These are phyloP conservation scores for Drosophila pachea DNA, from an alignment of 1,140 invertebrate species.

Conservation along the genomic window DNA sequence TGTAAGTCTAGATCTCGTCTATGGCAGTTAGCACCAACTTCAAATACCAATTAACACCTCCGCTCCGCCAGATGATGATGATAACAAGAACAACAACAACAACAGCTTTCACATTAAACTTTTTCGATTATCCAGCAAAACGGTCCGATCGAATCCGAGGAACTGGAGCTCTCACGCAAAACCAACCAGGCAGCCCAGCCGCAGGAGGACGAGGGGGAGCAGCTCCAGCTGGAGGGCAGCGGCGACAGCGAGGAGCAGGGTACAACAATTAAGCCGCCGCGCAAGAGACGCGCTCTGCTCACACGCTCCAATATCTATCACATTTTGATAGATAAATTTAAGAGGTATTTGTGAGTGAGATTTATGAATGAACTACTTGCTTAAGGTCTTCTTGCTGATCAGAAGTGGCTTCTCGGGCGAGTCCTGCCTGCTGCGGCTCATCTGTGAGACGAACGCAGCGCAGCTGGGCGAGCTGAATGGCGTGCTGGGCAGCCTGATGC, in stretches of 20 bases:
- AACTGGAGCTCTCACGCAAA: constrained; percentile 46
- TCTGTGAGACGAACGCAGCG: constrained; percentile 64
- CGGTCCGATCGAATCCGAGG: constrained; percentile 62
- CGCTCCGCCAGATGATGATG: background rate
- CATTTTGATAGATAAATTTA: constrained; percentile 65
- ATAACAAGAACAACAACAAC: background rate
- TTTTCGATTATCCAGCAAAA: constrained; percentile 50
- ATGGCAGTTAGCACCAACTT: constrained; percentile 53
- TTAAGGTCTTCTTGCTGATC: background rate
- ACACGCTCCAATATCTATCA: constrained; percentile 68
- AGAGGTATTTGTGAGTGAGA: constrained; percentile 32
- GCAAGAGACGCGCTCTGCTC: constrained; percentile 46
- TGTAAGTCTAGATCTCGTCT: constrained; percentile 58
- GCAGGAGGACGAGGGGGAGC: background rate
- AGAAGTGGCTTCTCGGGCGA: constrained; percentile 69
- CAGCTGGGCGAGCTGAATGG: constrained; percentile 66
- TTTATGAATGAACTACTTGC: no score
- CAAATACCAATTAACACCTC: constrained; percentile 59
- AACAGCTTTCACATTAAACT: constrained; percentile 7
- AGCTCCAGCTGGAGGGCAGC: background rate
- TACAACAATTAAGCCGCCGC: constrained; percentile 1
- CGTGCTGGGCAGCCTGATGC: constrained; percentile 67
- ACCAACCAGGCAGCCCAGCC: constrained; percentile 5
- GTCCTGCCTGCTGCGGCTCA: constrained; percentile 66
- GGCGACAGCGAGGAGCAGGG: background rate